These are phyloP conservation scores for Mormoops blainvillei DNA, from an alignment of 2,113 vertebrate species.

Conservation along the genomic window DNA sequence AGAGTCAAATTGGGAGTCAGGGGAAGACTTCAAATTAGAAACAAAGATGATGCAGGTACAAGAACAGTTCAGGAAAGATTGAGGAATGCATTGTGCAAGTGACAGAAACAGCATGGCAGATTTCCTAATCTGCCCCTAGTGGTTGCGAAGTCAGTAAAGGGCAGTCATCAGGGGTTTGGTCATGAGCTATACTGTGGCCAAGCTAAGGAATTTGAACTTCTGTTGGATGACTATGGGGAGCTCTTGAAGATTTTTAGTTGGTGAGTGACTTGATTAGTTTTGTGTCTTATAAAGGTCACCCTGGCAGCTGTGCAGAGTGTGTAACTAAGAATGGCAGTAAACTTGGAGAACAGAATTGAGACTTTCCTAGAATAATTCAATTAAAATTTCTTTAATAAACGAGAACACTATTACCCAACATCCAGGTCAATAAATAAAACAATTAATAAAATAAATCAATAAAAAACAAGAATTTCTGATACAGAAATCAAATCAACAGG, in stretches of 20 bases:
- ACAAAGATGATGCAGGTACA: not conserved
- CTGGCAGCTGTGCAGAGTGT: constrained; percentile 31
- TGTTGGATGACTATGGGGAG: constrained; percentile 28
- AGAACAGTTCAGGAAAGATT: not conserved
- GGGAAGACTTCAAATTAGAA: not conserved
- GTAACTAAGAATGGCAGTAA: constrained; percentile 33
- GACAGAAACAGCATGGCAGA: not conserved
- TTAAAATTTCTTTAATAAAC: constrained; percentile 20
- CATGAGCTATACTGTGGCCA: not conserved
- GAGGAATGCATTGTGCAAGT: not conserved
- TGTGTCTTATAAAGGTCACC: constrained; percentile 54
- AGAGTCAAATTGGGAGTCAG: not conserved
- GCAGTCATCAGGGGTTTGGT: not conserved
- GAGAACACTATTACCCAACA: not conserved
- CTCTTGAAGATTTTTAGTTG: constrained; percentile 29
- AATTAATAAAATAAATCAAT: constrained; percentile 44
- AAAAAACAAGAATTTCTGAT: not conserved
- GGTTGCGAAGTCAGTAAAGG: not conserved
- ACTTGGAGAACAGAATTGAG: constrained; percentile 24
- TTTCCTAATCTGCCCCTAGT: not conserved
- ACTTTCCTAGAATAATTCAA: constrained; percentile 41
- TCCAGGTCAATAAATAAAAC: not conserved
- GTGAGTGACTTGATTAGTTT: constrained; percentile 45
- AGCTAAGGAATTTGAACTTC: constrained; percentile 33
- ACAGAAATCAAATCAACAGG: not conserved